Evolutionary conservation across 2,888 invertebrate species (phyloP).

Genomic region (Tupiocoris notatus): DNA sequence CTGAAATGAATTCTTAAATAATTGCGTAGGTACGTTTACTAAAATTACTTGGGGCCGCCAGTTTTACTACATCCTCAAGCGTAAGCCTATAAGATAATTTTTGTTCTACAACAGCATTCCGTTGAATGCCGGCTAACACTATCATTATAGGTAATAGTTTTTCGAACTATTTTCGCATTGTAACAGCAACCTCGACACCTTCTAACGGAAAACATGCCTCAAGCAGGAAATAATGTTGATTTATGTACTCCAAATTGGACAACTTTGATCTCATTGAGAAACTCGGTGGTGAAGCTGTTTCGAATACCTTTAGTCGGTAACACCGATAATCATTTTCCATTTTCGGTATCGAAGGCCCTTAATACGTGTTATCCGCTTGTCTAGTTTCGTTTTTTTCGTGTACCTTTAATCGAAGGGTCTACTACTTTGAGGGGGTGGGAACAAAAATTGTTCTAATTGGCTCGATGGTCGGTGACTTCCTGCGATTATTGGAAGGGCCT

Average conservation of each 20-base stretch:
- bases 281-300: neutral
- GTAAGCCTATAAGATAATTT: no score
- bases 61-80: no score
- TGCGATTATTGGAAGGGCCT: constrained; percentile 37
- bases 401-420: constrained; percentile 22
- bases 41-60: no score
- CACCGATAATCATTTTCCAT: constrained; percentile 9
- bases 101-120: no score
- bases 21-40: no score
- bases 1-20: no score
- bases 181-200: neutral
- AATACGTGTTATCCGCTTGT: constrained; percentile 32
- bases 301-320: neutral
- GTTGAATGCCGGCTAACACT: no score
- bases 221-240: neutral
- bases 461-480: constrained; percentile 36
- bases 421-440: constrained; percentile 26
- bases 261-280: neutral
- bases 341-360: constrained; percentile 15
- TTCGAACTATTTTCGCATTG: no score
- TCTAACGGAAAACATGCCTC: neutral
- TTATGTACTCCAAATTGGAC: neutral
- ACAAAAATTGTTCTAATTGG: constrained; percentile 40
- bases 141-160: no score
- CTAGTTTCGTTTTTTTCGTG: constrained; percentile 15